Evolutionary conservation across 2,888 invertebrate species (phyloP), one percentile per base, ranked within the genome.

Genomic region (Pimpla rufipes): DNA sequence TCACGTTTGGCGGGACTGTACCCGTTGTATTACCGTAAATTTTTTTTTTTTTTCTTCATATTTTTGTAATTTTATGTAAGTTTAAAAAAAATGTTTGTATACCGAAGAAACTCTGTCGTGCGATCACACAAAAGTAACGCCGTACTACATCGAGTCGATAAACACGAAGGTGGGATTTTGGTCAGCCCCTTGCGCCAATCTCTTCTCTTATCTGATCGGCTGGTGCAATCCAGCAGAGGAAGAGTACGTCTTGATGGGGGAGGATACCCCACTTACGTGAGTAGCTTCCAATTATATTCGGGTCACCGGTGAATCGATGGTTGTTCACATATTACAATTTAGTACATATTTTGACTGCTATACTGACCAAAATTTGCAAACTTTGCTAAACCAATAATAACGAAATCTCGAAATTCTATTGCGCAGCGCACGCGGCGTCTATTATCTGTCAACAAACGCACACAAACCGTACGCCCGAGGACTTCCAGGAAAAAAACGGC

Each of bases 101-200:
- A 70, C 93, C 94, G 18, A 93, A 97, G 97, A 97, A 94, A 97
- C 97, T 0, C 93, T 98, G 82, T 97, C 98, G 35, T 98, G 98
- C 92, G 98, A 98, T 93, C 98, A 98, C 92, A 98, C 97, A 6
- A 97, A 97, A 94, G 98, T 98, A 81, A 97, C 98, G 2, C 98
- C 98, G 10, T 97, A 97, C 92, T 98, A 97, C 92, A 97, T 98
- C 86, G 98, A 98, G 93, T 98, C 97, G 0, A 97, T 98, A 88
- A 97, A 96, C 88, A 96, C 96, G 16, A 95, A 95, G 76, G 94
- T 94, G 16, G 98, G 98, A 23, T 98, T 98, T 93, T 98, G 97
- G 96, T 97, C 97, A 1, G 97, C 97, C 2, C 97, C 97, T 0
- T 98, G 98, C 90, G 95, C 96, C 35, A 97, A 96, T 90, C 94